Evolutionary conservation across 2,797 vertebrate species (phyloP).

Genomic region (Pipistrellus pipistrellus): DNA sequence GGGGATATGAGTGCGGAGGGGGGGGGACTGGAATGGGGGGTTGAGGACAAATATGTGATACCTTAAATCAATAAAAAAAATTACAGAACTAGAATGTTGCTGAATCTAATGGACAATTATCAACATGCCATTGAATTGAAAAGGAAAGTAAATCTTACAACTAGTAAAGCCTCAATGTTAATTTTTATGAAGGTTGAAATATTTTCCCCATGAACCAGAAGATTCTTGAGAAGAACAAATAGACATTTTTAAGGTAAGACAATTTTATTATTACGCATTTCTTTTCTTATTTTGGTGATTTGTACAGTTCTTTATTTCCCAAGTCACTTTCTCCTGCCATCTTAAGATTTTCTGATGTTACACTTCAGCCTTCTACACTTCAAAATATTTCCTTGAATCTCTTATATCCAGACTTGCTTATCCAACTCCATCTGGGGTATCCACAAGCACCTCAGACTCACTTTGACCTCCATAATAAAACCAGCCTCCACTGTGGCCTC

Average conservation of each 20-base stretch:
- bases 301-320: slow-evolving; percentile 32
- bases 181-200: background rate
- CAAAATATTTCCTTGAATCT: background rate
- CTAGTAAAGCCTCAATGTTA: background rate
- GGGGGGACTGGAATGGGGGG: too few species aligned
- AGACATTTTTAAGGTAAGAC: background rate
- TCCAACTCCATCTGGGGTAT: background rate
- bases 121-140: background rate
- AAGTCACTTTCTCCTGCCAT: background rate
- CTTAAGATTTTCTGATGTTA: background rate
- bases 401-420: background rate
- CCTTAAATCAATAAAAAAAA: too few species aligned
- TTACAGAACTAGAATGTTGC: background rate
- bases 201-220: background rate
- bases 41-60: too few species aligned
- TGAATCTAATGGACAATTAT: background rate
- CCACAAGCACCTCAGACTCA: background rate
- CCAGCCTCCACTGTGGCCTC: background rate
- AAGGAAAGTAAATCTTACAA: background rate
- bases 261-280: slow-evolving; percentile 19
- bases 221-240: background rate
- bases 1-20: too few species aligned
- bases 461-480: rapidly evolving
- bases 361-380: background rate
- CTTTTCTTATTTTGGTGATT: background rate